A percentile compares a stretch with the other conserved stretches of the same genome.
Conservation (phyloP, 2,797 vertebrate species). For the Poliocrania exsul region DNA sequence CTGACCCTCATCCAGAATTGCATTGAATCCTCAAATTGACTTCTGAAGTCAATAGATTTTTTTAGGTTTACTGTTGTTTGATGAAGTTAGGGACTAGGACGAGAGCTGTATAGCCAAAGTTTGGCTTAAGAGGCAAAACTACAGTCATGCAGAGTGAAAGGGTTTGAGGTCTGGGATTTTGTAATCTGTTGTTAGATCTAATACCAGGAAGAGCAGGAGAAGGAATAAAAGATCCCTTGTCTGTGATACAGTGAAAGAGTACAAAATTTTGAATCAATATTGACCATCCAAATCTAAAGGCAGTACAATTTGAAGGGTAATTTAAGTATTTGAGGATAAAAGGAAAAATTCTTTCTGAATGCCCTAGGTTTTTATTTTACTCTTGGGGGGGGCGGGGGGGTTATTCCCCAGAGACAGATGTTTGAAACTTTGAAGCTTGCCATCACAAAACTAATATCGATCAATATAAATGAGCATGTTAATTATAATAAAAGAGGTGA, state of each 20-base stretch:
- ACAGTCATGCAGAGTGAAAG: not conserved
- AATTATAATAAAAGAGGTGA: not conserved
- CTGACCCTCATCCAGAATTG: not conserved
- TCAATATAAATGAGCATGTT: not conserved
- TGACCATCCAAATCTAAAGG: not conserved
- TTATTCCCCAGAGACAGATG: not conserved
- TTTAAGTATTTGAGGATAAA: not conserved
- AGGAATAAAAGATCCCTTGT: fast-evolving
- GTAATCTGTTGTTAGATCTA: not conserved
- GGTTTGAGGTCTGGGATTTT: not conserved
- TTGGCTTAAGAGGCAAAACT: not conserved
- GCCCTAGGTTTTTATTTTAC: not conserved
- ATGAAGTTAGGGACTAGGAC: not conserved
- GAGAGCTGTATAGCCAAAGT: not conserved
- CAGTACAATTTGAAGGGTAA: not conserved
- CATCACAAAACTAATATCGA: not conserved
- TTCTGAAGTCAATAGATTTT: not conserved
- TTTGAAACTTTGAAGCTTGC: not conserved
- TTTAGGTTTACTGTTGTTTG: not conserved
- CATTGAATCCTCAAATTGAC: not conserved
- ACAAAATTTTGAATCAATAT: not conserved
- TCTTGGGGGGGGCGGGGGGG: no score
- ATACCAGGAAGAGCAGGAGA: not conserved
- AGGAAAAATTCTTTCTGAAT: not conserved
- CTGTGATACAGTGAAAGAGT: not conserved